Evolutionary conservation across 2,797 vertebrate species (phyloP).

Genomic region (Sebastes oblongus): DNA sequence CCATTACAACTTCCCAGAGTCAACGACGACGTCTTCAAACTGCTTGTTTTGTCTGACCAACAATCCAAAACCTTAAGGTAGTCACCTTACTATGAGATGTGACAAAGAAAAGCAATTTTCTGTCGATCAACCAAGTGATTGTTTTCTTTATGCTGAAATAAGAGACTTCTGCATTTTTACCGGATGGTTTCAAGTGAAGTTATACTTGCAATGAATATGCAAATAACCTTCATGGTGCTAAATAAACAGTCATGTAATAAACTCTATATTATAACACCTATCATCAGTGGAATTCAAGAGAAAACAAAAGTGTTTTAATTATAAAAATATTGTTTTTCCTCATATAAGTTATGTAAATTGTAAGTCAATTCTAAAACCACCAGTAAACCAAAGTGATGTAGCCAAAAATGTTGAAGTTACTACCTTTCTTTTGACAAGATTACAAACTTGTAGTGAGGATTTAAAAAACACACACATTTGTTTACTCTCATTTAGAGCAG

Average conservation of each 20-base stretch:
- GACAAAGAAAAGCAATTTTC: not conserved
- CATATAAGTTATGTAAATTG: not conserved
- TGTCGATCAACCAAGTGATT: not conserved
- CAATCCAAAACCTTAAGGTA: too few relatives aligned
- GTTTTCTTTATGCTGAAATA: not conserved
- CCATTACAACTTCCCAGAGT: not conserved
- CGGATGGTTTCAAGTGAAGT: not conserved
- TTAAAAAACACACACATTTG: not conserved
- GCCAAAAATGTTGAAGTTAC: too few relatives aligned
- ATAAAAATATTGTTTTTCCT: not conserved
- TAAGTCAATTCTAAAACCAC: not conserved
- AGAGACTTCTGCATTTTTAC: not conserved
- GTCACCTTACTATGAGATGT: not conserved
- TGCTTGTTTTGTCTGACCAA: too few relatives aligned
- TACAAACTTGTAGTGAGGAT: too few relatives aligned
- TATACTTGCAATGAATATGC: not conserved
- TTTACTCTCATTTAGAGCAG: not conserved
- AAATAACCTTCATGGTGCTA: not conserved
- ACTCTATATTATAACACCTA: not conserved
- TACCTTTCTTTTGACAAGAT: too few relatives aligned
- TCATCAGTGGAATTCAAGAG: not conserved
- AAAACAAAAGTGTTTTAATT: not conserved
- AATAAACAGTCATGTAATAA: not conserved
- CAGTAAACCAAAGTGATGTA: not conserved
- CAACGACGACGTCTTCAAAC: too few relatives aligned